Conservation (phyloP, 2,888 invertebrate genomes). For the Morpho deidamia region DNA sequence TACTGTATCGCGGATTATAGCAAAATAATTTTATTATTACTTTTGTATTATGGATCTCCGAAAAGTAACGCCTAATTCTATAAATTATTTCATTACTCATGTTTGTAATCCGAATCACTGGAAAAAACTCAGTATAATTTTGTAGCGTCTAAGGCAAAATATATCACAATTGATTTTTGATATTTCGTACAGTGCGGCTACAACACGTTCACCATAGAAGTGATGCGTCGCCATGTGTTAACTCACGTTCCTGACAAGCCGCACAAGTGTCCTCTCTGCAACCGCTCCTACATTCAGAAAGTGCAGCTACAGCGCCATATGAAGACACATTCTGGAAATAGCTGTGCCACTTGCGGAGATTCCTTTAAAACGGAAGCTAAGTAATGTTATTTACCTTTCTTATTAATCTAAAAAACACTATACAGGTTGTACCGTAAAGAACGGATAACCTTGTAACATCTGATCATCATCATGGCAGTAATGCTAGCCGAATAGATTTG, state of each 20-base stretch:
- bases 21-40: too few species aligned
- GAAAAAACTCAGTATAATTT: too few species aligned
- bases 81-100: too few species aligned
- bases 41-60: too few species aligned
- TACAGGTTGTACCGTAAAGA: too few species aligned
- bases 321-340: slow-evolving; percentile 84
- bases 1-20: too few species aligned
- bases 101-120: too few species aligned
- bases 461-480: too few species aligned
- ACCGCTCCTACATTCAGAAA: slow-evolving; percentile 90
- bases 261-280: slow-evolving; percentile 81
- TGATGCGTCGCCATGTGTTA: slow-evolving; percentile 85
- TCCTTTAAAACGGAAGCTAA: slow-evolving; percentile 40
- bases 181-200: slow-evolving; percentile 80
- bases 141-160: too few species aligned
- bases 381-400: slow-evolving; percentile 24
- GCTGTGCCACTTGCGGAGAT: slow-evolving; percentile 68
- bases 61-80: too few species aligned
- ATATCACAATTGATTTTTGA: too few species aligned
- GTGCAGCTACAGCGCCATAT: slow-evolving; percentile 88
- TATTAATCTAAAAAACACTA: too few species aligned
- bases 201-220: slow-evolving; percentile 89
- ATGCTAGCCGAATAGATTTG: slow-evolving; percentile 49
- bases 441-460: not conserved
- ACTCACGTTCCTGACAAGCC: slow-evolving; percentile 77